A percentile compares a stretch with the other conserved stretches of the same genome.
phyloP scores from a whole-genome alignment of 2,113 vertebrate species.

The Psephotus haematonotus region DNA sequence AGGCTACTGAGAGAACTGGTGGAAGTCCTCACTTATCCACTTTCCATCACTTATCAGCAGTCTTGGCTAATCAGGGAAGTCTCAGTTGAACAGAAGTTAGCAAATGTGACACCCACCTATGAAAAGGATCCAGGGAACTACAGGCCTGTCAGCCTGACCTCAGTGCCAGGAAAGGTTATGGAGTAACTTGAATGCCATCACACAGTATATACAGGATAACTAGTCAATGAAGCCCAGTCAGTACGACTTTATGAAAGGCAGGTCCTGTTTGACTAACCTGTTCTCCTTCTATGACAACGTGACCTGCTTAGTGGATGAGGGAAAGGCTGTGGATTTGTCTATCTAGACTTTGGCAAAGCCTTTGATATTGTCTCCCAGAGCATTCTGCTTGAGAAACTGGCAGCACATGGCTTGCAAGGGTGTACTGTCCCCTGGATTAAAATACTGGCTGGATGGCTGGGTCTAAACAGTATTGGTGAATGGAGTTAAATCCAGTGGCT shows the following conservation, averaged over 20 bases:
- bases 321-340: neutral
- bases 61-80: neutral
- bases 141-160: neutral
- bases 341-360: neutral
- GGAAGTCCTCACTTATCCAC: neutral
- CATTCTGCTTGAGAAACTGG: neutral
- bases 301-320: neutral
- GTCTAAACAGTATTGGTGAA: neutral
- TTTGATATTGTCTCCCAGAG: neutral
- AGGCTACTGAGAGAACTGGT: neutral
- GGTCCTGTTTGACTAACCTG: neutral
- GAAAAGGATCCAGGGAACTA: neutral
- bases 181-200: neutral
- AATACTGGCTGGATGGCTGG: neutral
- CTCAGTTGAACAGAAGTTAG: neutral
- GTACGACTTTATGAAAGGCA: neutral
- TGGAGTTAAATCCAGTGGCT: too few relatives aligned
- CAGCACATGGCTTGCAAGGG: too few relatives aligned
- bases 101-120: neutral
- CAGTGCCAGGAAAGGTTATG: neutral
- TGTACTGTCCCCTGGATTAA: neutral
- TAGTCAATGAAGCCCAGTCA: neutral
- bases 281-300: neutral
- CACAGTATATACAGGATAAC: neutral
- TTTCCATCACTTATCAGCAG: neutral